Percentiles rank a stretch among this genome's conserved stretches.
phyloP scores from a whole-genome alignment of 2,797 vertebrate genomes.

The Macropus fuliginosus region DNA sequence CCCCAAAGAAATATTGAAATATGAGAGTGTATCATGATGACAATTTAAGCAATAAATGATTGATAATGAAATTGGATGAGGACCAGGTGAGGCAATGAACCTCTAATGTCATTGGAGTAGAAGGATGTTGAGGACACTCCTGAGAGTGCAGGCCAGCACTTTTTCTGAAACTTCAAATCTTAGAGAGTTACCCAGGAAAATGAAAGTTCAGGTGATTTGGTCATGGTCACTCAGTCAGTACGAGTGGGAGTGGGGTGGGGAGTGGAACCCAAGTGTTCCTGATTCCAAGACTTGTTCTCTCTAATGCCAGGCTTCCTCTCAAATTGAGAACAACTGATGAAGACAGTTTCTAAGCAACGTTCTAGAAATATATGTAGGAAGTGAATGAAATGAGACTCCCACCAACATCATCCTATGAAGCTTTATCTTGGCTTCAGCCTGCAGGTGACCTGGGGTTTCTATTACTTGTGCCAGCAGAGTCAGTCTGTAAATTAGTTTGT shows the following conservation, averaged over 20 bases:
- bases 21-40: not conserved
- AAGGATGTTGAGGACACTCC: not conserved
- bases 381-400: not conserved
- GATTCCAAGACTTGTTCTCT: not conserved
- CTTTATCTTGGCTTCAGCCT: not conserved
- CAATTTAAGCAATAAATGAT: not conserved
- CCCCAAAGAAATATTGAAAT: not conserved
- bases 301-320: not conserved
- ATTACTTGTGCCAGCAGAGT: not conserved
- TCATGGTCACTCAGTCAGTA: not conserved
- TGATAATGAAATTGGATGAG: not conserved
- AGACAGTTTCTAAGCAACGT: not conserved
- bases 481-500: not conserved
- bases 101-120: not conserved
- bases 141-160: not conserved
- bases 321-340: not conserved
- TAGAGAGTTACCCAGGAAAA: not conserved
- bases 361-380: not conserved
- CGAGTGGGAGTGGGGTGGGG: not conserved
- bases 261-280: not conserved
- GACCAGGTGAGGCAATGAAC: not conserved
- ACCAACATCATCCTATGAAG: not conserved
- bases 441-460: not conserved
- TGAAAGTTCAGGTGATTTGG: not conserved
- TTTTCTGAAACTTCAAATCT: not conserved